Conservation (phyloP, 2,113 vertebrate species). For the Ammodytes dubius region DNA sequence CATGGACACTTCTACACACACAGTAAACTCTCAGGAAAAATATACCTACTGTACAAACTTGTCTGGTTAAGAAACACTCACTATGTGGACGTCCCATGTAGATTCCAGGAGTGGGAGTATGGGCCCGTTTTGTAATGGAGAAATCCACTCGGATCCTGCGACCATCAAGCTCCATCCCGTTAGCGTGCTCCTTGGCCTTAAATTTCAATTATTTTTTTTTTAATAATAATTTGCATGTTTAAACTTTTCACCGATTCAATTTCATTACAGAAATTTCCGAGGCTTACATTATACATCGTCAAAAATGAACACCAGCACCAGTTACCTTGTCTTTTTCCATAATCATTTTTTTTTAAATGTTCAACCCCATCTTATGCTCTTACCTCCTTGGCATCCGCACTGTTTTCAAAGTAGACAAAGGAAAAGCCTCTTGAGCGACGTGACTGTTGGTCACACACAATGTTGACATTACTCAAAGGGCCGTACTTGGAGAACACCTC, state of each 20-base stretch:
- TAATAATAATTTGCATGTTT: not conserved
- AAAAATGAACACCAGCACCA: not conserved
- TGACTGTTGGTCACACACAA: conserved; percentile 96
- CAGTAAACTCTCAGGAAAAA: not conserved
- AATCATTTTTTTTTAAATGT: too few relatives aligned
- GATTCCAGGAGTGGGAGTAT: conserved; percentile 94
- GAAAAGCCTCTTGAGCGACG: conserved; percentile 95
- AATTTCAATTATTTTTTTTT: not conserved
- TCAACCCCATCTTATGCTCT: not conserved
- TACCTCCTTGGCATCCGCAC: conserved; percentile 96
- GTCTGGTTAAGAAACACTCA: conserved; percentile 34
- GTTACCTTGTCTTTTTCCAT: not conserved
- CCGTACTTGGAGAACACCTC: conserved; percentile 97
- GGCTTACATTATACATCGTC: not conserved
- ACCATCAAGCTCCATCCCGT: conserved; percentile 95
- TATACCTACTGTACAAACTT: not conserved
- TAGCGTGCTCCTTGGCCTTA: conserved; percentile 86
- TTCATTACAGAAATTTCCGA: not conserved
- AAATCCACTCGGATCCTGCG: conserved; percentile 94
- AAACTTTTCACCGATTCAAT: not conserved
- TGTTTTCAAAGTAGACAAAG: conserved; percentile 96
- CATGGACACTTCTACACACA: not conserved
- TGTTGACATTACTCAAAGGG: conserved; percentile 92
- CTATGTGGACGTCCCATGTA: conserved; percentile 96
- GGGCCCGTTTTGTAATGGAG: conserved; percentile 92